Evolutionary conservation across 2,888 invertebrate genomes (phyloP), one percentile per base, ranked within the genome.

Genomic region (Epinotia brunnichana): DNA sequence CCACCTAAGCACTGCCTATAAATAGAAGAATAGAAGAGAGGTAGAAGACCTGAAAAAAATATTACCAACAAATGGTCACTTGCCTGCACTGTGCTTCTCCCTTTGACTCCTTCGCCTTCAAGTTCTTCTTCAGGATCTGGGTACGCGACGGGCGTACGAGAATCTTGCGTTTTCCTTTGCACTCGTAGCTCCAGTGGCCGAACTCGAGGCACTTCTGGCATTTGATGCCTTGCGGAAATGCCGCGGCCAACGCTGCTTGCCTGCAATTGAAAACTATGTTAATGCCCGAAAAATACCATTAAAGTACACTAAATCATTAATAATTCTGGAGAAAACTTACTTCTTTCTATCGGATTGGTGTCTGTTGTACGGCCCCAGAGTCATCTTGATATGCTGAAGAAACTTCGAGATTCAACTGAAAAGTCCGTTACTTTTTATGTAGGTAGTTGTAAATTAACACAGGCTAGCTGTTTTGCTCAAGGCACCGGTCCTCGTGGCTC

Each of bases 101-200:
- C 51, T 84, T 87, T 11, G 85, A 79, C 75, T 92, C 85, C 53
- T 84, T 87, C 11, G 85, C 80, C 76, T 92, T 94, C 68, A 95
- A 73, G 76, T 94, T 94, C 78, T 94, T 98, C 81, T 96, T 96
- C 76, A 98, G 89, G 74, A 96, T 95, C 78, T 96, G 95, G 0
- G 98, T 97, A 70, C 98, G 95, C 0, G 98, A 98, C 5, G 96
- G 95, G 72, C 98, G 95, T 79, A 97, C 96, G 4, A 98, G 92
- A 87, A 96, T 96, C 90, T 98, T 98, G 75, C 98, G 94, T 88
- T 98, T 98, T 15, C 97, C 97, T 78, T 95, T 97, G 85, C 98
- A 99, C 87, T 98, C 97, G 82, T 97, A 99, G 74, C 98, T 98
- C 98, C 98, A 99, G 86, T 99, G 98, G 0, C 98, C 98, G 83